Conservation (phyloP, 2,113 vertebrate genomes). For the Semnornis frantzii region DNA sequence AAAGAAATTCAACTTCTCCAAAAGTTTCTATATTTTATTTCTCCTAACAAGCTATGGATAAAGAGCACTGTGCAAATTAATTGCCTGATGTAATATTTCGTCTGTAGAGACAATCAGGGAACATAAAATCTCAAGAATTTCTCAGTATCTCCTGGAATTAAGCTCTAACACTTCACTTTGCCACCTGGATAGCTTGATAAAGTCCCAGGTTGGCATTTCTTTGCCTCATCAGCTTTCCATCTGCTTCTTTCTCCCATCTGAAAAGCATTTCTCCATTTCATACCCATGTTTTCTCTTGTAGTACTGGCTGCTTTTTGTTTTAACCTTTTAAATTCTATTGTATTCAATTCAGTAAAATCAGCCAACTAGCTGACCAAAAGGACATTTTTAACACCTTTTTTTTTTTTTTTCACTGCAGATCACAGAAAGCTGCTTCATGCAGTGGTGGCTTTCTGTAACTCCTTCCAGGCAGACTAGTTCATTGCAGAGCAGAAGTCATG, state of each 20-base stretch:
- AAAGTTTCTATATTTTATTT: not conserved
- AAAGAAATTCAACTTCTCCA: not conserved
- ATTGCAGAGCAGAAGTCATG: not conserved
- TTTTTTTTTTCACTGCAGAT: not conserved
- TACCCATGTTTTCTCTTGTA: not conserved
- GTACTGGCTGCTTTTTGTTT: not conserved
- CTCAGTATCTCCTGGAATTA: not conserved
- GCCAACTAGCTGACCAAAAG: not conserved
- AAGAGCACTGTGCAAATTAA: not conserved
- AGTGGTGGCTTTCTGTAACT: not conserved
- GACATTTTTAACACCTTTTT: not conserved
- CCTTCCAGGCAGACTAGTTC: not conserved
- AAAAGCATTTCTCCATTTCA: not conserved
- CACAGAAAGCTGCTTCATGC: not conserved
- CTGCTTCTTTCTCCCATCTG: constrained; percentile 31
- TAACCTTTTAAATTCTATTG: not conserved
- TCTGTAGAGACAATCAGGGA: not conserved
- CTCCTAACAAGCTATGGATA: not conserved
- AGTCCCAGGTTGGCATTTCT: constrained; percentile 54
- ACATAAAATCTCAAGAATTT: not conserved
- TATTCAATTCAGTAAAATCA: not conserved
- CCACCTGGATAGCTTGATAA: constrained; percentile 39
- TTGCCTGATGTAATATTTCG: not conserved
- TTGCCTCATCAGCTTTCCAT: constrained; percentile 64
- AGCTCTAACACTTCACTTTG: not conserved